Evolutionary conservation across 2,888 invertebrate species (phyloP), one percentile per base, ranked within the genome.

Genomic region (Acleris emargana): DNA sequence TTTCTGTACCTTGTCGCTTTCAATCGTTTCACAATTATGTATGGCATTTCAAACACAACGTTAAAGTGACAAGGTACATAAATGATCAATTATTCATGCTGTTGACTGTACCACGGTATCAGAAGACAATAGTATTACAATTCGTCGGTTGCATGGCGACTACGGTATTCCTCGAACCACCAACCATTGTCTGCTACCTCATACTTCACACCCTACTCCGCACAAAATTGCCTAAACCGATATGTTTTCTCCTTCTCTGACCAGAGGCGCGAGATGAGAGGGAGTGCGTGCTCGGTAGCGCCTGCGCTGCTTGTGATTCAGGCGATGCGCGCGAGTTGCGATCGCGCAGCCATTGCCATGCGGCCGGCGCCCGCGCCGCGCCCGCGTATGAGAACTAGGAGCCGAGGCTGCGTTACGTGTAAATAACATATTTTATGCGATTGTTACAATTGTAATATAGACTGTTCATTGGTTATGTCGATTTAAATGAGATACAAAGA

Each of bases 271-370:
- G 16, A 50, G 22, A 3, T 50, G 54, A 64, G 59, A 64, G 28
- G 59, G 17, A 54, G 20, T 7, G 59, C 18, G 13, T 16, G 60
- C 25, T 28, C 53, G 53, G 45, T 32, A 9, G 53, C 18, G 54
- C 18, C 38, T 28, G 53, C 17, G 28, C 64, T 64, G 59, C n/a
- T 64, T 64, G 55, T 43, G 54, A 64, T 64, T 64, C 64, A 1
- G 54, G 43, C 54, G 54, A 59, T 55, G 64, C 54, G 54, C 62
- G 57, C 58, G 52, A 60, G 71, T 77, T 78, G 76, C 78, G 76
- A 76, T 69, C 61, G 68, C 53, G 69, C 69, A 63, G 75, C 72
- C 72, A 74, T 73, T 76, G 77, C 73, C 76, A 76, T 75, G 61
- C 61, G 43, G 11, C 43, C 22, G 50, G 61, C 60, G 64, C 64